Evolutionary conservation across 2,113 vertebrate species (phyloP).

Genomic region (Scytalopus superciliaris): DNA sequence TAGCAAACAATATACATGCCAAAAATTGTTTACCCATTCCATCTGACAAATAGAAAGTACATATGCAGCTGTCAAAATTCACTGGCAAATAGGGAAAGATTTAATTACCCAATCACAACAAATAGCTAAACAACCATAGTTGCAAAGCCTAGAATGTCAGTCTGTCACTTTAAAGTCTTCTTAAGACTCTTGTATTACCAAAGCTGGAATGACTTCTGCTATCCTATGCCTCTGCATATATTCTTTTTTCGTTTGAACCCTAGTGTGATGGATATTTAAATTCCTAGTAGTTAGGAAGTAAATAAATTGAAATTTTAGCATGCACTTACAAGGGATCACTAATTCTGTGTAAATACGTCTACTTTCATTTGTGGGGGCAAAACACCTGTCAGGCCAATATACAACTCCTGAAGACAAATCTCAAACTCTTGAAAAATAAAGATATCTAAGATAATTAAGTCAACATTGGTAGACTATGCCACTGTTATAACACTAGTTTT

Average conservation of each 20-base stretch:
- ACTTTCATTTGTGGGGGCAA: neutral
- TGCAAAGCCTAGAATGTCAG: neutral
- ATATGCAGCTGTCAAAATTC: neutral
- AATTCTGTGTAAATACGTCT: neutral
- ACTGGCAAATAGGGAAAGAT: neutral
- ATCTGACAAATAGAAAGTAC: neutral
- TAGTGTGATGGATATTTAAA: neutral
- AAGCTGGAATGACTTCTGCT: neutral
- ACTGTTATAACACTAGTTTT: neutral
- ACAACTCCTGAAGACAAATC: neutral
- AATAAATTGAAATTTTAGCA: neutral
- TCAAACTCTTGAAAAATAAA: neutral
- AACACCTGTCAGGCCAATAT: neutral
- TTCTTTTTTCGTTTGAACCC: neutral
- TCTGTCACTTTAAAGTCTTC: neutral
- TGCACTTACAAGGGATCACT: neutral
- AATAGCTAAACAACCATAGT: neutral
- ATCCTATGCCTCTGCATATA: neutral
- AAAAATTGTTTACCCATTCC: neutral
- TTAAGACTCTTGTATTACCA: neutral
- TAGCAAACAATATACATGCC: neutral
- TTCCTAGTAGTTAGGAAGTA: neutral
- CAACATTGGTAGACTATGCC: neutral
- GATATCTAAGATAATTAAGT: neutral
- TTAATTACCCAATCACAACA: neutral